Evolutionary conservation across 2,113 vertebrate species (phyloP).

Genomic region (Apodemus speciosus): DNA sequence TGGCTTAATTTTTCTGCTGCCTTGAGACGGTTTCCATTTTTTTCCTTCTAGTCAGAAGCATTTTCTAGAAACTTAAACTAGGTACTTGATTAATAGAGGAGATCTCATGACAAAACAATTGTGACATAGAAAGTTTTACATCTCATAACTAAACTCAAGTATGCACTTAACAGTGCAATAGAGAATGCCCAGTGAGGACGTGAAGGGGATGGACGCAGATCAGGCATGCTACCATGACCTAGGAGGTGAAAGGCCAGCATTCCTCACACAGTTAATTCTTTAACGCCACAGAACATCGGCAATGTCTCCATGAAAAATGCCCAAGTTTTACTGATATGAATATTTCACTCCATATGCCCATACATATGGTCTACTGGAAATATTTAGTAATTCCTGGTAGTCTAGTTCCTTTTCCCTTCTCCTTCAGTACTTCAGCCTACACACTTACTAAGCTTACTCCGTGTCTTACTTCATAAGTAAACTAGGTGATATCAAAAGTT

Average conservation of each 20-base stretch:
- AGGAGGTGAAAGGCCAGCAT: not conserved
- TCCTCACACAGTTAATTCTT: not conserved
- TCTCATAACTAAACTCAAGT: not conserved
- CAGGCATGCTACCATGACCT: not conserved
- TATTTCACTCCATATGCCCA: not conserved
- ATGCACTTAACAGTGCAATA: not conserved
- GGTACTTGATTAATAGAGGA: not conserved
- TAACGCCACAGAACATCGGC: too few species aligned
- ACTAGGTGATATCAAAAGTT: not conserved
- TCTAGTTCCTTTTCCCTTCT: not conserved
- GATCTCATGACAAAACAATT: not conserved
- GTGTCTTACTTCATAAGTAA: not conserved
- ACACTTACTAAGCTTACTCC: too few species aligned
- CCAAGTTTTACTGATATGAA: not conserved
- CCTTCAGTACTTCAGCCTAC: rapidly evolving
- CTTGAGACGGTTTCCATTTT: conserved; percentile 54
- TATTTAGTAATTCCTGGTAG: rapidly evolving
- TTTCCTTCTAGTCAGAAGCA: not conserved
- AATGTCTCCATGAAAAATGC: not conserved
- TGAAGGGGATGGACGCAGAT: rapidly evolving
- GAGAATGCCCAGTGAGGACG: not conserved
- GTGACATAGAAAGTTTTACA: not conserved
- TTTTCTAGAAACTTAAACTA: not conserved
- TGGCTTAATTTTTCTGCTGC: conserved; percentile 54
- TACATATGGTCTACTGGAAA: not conserved